phyloP scores from a whole-genome alignment of 2,888 invertebrate species.

The Dryobotodes eremita region DNA sequence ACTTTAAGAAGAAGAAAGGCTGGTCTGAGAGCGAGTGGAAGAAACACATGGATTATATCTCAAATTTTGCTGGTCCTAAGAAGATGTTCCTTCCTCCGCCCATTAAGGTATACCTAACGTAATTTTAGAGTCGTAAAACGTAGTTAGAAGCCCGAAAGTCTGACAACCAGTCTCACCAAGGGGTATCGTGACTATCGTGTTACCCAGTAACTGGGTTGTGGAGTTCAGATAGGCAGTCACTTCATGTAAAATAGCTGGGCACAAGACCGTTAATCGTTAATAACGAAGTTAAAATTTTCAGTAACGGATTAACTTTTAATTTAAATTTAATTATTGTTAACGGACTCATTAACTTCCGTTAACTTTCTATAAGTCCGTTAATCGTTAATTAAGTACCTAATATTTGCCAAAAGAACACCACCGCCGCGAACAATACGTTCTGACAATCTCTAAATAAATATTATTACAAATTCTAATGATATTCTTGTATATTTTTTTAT shows the following conservation, averaged over 20 bases:
- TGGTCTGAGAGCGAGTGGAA: slow-evolving; percentile 88
- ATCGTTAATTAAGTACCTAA: too few relatives aligned
- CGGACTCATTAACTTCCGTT: too few relatives aligned
- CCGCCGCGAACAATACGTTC: too few relatives aligned
- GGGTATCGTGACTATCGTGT: background rate
- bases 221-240: background rate
- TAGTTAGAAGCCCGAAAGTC: background rate
- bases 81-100: slow-evolving; percentile 74
- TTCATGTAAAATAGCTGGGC: background rate
- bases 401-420: too few relatives aligned
- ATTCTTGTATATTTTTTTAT: too few relatives aligned
- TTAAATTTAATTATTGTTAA: too few relatives aligned
- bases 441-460: too few relatives aligned
- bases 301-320: too few relatives aligned
- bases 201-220: background rate
- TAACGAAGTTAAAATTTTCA: too few relatives aligned
- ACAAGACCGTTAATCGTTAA: too few relatives aligned
- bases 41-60: slow-evolving; percentile 87
- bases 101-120: slow-evolving; percentile 71
- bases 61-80: slow-evolving; percentile 81
- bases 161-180: background rate
- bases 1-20: slow-evolving; percentile 81
- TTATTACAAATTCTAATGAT: too few relatives aligned
- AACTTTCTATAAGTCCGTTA: too few relatives aligned
- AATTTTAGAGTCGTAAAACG: background rate